Evolutionary conservation across 1,140 invertebrate species (phyloP).

Genomic region (Camponotus vicinus): DNA sequence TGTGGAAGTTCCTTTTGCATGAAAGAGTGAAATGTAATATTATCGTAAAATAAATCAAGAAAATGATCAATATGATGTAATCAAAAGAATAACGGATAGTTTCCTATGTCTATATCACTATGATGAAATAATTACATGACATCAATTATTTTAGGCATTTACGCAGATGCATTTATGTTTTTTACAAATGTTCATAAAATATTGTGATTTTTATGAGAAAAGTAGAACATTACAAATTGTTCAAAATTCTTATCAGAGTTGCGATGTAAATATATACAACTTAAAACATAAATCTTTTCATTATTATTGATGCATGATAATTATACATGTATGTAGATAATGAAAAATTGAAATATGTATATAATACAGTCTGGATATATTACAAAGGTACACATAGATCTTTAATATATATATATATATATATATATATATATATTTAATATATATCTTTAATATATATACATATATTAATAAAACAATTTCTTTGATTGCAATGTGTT

Average conservation of each 20-base stretch:
- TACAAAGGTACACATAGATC: too few relatives aligned
- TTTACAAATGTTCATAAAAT: neutral
- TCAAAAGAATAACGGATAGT: too few relatives aligned
- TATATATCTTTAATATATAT: neutral
- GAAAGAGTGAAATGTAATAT: too few relatives aligned
- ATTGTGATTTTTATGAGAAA: neutral
- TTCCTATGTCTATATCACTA: neutral
- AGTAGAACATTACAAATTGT: neutral
- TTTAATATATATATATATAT: too few relatives aligned
- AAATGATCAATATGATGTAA: too few relatives aligned
- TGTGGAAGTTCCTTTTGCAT: too few relatives aligned
- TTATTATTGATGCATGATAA: neutral
- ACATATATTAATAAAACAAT: neutral
- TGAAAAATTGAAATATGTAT: neutral
- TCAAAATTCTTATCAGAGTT: neutral
- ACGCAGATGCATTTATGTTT: neutral
- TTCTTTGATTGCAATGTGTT: neutral
- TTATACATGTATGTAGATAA: neutral
- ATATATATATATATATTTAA: neutral
- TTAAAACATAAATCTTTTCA: neutral
- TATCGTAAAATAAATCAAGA: too few relatives aligned
- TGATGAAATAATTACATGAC: slow-evolving; percentile 3
- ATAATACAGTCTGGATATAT: too few relatives aligned
- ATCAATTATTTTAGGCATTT: neutral
- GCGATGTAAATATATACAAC: neutral